Percentiles rank a stretch among this genome's conserved stretches.
Evolutionary conservation across 2,888 invertebrate species (phyloP).

Genomic region (Penaeus monodon): DNA sequence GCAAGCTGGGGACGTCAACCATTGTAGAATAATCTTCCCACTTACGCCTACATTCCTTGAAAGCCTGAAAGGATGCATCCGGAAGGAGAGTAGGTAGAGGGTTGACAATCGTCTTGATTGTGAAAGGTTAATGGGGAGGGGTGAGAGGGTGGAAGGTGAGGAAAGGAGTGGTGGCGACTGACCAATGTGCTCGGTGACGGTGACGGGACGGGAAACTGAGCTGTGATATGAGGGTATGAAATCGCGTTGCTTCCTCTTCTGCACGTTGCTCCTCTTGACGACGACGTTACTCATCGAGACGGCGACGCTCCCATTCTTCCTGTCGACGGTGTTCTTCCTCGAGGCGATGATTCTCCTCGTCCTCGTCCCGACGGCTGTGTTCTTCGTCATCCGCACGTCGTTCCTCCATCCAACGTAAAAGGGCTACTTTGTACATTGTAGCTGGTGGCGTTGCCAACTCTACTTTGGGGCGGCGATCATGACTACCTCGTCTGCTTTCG

Average conservation of each 20-base stretch:
- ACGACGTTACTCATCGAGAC: neutral
- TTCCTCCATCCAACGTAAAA: conserved; percentile 15
- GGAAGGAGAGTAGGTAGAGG: neutral
- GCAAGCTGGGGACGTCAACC: conserved; percentile 12
- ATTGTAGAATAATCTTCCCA: conserved; percentile 18
- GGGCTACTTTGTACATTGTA: neutral
- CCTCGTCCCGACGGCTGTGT: neutral
- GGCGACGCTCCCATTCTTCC: neutral
- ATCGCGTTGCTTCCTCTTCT: neutral
- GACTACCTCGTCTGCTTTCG: too few species aligned
- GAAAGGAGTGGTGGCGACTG: neutral
- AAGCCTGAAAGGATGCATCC: neutral
- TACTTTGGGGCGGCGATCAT: too few species aligned
- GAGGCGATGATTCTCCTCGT: neutral
- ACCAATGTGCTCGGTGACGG: neutral
- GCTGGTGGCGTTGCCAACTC: neutral
- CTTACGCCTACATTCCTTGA: conserved; percentile 24
- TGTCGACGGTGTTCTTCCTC: neutral
- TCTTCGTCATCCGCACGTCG: too few species aligned
- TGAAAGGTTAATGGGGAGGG: neutral
- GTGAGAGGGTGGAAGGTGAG: neutral
- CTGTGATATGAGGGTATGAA: neutral
- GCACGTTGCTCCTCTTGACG: neutral
- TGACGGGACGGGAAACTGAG: neutral
- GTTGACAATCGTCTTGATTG: conserved; percentile 4